These are phyloP conservation scores for Valencia hispanica DNA, from an alignment of 2,797 vertebrate genomes.

Conservation along the genomic window DNA sequence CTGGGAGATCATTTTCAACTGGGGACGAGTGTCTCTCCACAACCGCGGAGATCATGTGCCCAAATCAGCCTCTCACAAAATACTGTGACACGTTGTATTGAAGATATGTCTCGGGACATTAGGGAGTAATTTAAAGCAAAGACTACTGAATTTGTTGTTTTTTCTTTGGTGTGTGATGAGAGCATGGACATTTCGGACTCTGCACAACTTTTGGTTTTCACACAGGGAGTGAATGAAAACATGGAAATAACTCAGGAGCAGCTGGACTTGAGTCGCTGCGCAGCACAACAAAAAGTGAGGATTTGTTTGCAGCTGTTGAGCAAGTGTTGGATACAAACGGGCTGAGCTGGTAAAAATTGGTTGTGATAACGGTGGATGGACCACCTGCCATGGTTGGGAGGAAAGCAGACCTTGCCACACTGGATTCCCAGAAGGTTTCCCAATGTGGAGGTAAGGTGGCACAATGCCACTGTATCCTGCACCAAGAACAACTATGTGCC, in stretches of 20 bases:
- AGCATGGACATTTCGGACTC: background rate
- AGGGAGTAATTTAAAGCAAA: no score
- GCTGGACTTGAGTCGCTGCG: background rate
- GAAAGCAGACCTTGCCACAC: no score
- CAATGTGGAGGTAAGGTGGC: background rate
- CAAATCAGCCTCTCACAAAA: background rate
- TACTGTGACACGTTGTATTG: background rate
- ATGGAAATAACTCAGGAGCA: background rate
- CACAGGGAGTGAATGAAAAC: no score
- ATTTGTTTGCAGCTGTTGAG: background rate
- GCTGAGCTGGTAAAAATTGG: no score
- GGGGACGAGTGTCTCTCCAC: background rate
- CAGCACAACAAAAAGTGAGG: background rate
- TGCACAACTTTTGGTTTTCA: background rate
- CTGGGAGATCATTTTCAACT: background rate
- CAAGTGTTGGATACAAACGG: background rate
- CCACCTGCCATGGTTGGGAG: no score
- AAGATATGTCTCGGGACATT: background rate
- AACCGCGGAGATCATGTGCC: background rate
- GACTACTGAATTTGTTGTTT: no score
- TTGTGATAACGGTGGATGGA: no score
- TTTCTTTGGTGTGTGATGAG: background rate
- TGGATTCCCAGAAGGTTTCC: background rate
- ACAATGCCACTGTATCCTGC: background rate
- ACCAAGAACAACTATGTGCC: background rate